Evolutionary conservation across 2,888 invertebrate genomes (phyloP).

Genomic region (Drosophila recens): DNA sequence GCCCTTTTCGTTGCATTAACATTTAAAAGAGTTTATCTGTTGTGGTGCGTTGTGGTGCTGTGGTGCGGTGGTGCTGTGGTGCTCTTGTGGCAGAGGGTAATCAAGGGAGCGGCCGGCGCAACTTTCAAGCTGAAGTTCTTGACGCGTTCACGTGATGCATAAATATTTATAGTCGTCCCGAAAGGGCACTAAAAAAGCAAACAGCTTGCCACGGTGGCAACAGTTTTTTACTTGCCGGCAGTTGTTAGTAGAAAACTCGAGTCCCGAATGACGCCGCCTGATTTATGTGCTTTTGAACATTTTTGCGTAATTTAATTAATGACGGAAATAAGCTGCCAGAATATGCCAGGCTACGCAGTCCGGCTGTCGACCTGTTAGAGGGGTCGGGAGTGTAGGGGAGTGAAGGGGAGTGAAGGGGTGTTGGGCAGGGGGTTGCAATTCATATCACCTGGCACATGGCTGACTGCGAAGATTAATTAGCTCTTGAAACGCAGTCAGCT

Average conservation of each 20-base stretch:
- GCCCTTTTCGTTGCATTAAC: conserved; percentile 68
- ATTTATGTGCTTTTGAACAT: conserved; percentile 82
- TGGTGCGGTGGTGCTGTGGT: background rate
- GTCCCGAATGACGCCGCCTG: conserved; percentile 71
- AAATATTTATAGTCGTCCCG: conserved; percentile 74
- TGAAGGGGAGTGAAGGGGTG: background rate
- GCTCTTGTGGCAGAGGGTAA: conserved; percentile 16
- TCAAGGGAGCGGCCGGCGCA: conserved; percentile 11
- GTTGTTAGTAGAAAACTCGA: conserved; percentile 9
- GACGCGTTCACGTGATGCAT: conserved; percentile 39
- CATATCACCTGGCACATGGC: conserved; percentile 59
- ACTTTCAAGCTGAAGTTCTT: conserved; percentile 17
- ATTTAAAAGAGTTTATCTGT: conserved; percentile 81
- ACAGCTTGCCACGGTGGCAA: conserved; percentile 37
- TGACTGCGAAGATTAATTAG: conserved; percentile 76
- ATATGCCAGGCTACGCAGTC: conserved; percentile 51
- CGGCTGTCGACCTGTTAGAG: conserved; percentile 27
- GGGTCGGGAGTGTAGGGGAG: background rate
- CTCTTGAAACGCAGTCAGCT: conserved; percentile 68
- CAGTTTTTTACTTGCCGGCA: conserved; percentile 31
- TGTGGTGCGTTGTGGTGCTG: conserved; percentile 8
- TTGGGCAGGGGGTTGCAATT: conserved; percentile 48
- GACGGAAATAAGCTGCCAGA: conserved; percentile 74
- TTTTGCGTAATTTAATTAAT: conserved; percentile 81
- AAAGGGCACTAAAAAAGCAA: conserved; percentile 68